Evolutionary conservation across 1,140 invertebrate genomes (phyloP).

Genomic region (Scaptomyza graminum): DNA sequence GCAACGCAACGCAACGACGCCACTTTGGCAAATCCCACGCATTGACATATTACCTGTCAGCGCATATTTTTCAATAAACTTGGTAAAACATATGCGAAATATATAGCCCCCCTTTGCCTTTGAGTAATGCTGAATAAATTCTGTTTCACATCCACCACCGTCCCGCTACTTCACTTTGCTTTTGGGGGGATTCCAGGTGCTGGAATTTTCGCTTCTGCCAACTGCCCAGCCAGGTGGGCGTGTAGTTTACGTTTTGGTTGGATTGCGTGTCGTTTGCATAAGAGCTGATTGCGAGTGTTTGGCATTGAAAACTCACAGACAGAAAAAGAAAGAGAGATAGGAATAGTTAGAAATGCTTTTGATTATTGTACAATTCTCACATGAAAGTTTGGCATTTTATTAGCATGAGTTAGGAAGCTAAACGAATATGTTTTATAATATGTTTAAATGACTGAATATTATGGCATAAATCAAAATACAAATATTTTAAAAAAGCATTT

Average conservation of each 20-base stretch:
- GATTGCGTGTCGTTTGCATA: constrained; percentile 15
- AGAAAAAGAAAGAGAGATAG: constrained; percentile 1
- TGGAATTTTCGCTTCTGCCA: neutral
- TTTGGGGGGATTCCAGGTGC: neutral
- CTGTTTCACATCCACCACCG: constrained; percentile 16
- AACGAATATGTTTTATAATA: too few species aligned
- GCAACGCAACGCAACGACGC: constrained; percentile 29
- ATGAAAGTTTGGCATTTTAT: neutral
- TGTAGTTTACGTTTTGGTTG: constrained; percentile 18
- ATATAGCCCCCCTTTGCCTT: constrained; percentile 15
- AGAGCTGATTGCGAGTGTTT: neutral
- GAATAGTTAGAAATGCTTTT: neutral
- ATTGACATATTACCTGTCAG: constrained; percentile 83
- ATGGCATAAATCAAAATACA: too few species aligned
- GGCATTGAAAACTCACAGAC: too few species aligned
- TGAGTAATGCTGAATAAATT: constrained; percentile 25
- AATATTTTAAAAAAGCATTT: neutral
- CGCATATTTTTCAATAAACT: constrained; percentile 83
- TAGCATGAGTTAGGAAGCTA: too few species aligned
- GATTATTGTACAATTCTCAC: too few species aligned
- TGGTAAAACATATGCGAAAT: constrained; percentile 75
- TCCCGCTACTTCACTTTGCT: neutral
- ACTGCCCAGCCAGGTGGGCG: constrained; percentile 4
- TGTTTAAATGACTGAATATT: too few species aligned
- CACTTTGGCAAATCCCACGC: constrained; percentile 77